Evolutionary conservation across 2,113 vertebrate genomes (phyloP).

Genomic region (Oncorhynchus clarkii): DNA sequence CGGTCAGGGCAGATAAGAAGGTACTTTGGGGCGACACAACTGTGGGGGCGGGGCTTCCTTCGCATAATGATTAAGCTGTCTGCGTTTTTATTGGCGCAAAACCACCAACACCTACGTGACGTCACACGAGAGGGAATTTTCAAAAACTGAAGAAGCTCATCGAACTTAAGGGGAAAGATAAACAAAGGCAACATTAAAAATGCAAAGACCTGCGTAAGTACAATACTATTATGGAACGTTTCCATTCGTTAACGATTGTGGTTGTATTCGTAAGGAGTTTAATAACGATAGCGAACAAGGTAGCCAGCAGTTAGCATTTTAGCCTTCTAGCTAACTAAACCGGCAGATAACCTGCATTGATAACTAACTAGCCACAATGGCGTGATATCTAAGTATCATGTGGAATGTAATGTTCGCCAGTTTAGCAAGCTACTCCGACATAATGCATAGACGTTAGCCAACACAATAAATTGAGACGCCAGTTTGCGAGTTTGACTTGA

Average conservation of each 20-base stretch:
- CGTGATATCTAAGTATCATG: background rate
- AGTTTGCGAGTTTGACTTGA: too few relatives aligned
- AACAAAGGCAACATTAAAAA: constrained; percentile 26
- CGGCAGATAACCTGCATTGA: background rate
- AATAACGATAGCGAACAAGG: background rate
- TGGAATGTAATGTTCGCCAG: background rate
- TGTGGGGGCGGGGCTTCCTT: constrained; percentile 48
- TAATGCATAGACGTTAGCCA: too few relatives aligned
- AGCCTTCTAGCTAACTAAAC: background rate
- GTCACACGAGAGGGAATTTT: constrained; percentile 50
- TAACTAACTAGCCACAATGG: background rate
- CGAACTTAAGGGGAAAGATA: background rate
- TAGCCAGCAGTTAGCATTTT: background rate
- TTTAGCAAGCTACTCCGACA: too few relatives aligned
- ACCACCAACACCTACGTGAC: background rate
- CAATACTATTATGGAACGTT: background rate
- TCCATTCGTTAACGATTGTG: background rate
- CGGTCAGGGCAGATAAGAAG: too few relatives aligned
- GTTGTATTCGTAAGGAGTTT: background rate
- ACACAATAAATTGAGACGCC: too few relatives aligned
- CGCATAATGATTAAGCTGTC: fast-evolving
- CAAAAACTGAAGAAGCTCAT: constrained; percentile 51
- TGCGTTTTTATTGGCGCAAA: constrained; percentile 50
- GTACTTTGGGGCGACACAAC: too few relatives aligned
- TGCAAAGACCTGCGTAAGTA: constrained; percentile 59